Base-by-base conservation (phyloP, 1,140 invertebrate species). In the Bombus vancouverensis region DNA sequence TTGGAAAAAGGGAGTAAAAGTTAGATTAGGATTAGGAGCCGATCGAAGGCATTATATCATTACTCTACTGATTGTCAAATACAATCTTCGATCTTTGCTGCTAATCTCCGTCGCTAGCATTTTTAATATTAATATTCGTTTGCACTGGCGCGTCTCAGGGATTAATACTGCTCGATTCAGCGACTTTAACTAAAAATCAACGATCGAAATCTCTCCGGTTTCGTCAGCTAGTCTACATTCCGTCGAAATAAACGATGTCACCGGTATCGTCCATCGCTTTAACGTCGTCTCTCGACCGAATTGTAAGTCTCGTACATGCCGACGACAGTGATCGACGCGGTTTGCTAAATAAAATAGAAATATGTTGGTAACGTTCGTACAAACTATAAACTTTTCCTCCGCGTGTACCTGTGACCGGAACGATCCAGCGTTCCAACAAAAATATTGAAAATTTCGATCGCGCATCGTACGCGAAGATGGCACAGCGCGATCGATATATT, bases 51-150 rank as follows among this genome's bases (percentile, higher is more conserved):
- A n/a, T n/a, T 37, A 37, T n/a, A 5, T 81, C 62, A 1, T 88
- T 89, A 88, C 22, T 37, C 83, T 89, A 89, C 65, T 89, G 88
- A 89, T 89, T 88, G 88, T 89, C 88, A 85, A 73, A 76, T 85
- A 81, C 73, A 85, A 88, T 81, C 74, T 85, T 66, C 70, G 44
- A 57, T 57, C 73, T 62, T n/a, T 22, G 62, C n/a, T 25, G 74
- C 70, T 42, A 77, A 47, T 68, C 66, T 62, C 28, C 39, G 5
- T 80, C 22, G 18, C 74, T 22, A 37, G 22, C 42, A 42, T 6
- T 62, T 75, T 89, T 85, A 85, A 85, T 39, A 79, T 85, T n/a
- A 73, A 18, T 74, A 39, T 57, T 85, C 39, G 5, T 62, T 75
- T 18, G 44, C 47, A 81, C 68, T 71, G 70, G 28, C 5, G 32